These are phyloP conservation scores for Poecilia velifera DNA, from an alignment of 2,797 vertebrate genomes.

Conservation along the genomic window DNA sequence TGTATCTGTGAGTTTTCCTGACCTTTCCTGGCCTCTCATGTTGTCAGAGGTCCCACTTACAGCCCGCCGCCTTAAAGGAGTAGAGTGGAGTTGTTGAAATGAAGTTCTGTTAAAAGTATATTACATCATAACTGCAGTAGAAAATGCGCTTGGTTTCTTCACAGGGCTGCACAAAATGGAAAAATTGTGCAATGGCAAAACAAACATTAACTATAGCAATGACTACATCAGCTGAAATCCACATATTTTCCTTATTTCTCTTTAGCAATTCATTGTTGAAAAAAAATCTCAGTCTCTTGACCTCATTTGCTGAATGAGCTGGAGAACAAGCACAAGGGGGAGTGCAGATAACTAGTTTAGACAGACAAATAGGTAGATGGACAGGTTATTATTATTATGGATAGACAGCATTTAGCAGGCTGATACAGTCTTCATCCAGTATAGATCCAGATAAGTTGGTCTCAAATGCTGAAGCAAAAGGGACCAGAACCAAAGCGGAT, in stretches of 20 bases:
- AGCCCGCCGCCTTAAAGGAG: slow-evolving; percentile 17
- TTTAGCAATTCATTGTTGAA: background rate
- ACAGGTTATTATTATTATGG: no score
- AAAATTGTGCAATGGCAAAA: background rate
- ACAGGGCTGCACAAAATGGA: background rate
- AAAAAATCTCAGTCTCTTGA: background rate
- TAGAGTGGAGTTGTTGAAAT: background rate
- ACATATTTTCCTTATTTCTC: background rate
- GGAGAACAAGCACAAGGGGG: background rate
- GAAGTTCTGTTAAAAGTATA: background rate
- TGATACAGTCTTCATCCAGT: background rate
- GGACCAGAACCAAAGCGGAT: no score
- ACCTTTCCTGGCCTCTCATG: slow-evolving; percentile 13
- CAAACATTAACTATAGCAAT: background rate
- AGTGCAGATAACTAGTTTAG: background rate
- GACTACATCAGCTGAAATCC: background rate
- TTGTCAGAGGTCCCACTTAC: slow-evolving; percentile 13
- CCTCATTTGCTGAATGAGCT: background rate
- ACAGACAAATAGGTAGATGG: no score
- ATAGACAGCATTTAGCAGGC: background rate
- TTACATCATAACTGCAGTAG: background rate
- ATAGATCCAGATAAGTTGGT: background rate
- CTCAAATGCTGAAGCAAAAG: background rate
- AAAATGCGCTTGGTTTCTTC: background rate
- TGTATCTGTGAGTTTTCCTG: background rate